Base-by-base conservation (phyloP, 2,888 invertebrate species). In the Lymantria dispar region DNA sequence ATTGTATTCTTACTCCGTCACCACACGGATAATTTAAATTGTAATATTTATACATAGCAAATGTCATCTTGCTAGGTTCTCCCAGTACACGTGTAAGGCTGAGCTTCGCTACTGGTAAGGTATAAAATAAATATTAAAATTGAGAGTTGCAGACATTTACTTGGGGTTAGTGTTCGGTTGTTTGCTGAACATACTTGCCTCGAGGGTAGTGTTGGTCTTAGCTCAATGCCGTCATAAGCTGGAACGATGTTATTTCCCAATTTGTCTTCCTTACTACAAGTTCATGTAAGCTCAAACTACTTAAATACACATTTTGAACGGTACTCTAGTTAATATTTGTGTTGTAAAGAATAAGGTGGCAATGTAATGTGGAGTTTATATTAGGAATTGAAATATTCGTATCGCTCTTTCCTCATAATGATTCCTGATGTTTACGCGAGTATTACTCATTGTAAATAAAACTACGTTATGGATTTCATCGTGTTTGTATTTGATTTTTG, bases 211-310 rank as follows among this genome's bases (percentile, higher is more conserved):
- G 76, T 78, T 77, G 70, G 68, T 72, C 69, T 71, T 71, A 78
- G 78, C 77, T 78, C 73, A 67, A 72, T 73, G 76, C 80, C 78
- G 74, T 79, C 76, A 82, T 85, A 83, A 83, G 79, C 76, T 64
- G 66, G 64, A 70, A 68, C 70, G 64, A 74, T 69, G 74, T 72
- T 68, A 72, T 74, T 77, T 78, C 70, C 67, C 53, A 70, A 83
- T 83, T 85, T 83, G 78, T 79, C 76, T 85, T 80, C 62, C 66
- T 53, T 57, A 60, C 54, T 66, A 62, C 55, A 80, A 52, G 72
- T 80, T 78, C 63, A 68, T 62, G 71, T 74, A 67, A 73, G 62
- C 74, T 74, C 64, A 65, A 77, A 80, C 80, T 78, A 76, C 72
- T 74, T 78, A 68, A 60, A 55, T 62, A 61, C 62, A 67, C 47